These are phyloP conservation scores for Malurus alboscapulatus DNA, from an alignment of 2,113 vertebrate genomes.

Conservation along the genomic window DNA sequence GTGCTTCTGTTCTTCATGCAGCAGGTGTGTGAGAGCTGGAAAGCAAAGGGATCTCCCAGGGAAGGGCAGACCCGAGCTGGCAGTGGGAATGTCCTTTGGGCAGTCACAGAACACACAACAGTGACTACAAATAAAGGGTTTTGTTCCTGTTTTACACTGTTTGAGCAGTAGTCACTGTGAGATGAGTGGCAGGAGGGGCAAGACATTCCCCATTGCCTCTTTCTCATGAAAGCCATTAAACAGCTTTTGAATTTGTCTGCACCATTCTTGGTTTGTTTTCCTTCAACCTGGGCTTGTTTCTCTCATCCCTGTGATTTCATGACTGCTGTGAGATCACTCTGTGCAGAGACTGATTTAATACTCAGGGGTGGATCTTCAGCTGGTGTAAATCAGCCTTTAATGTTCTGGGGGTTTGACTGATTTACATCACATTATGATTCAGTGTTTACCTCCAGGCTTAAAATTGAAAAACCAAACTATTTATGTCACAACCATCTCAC, in stretches of 20 bases:
- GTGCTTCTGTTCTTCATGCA: not conserved
- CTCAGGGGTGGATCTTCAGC: not conserved
- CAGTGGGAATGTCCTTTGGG: not conserved
- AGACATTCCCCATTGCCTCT: not conserved
- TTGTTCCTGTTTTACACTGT: not conserved
- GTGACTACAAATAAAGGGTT: not conserved
- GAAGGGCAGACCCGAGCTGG: not conserved
- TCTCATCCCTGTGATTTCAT: not conserved
- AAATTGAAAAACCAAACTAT: not conserved
- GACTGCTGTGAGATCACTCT: not conserved
- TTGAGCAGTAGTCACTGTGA: not conserved
- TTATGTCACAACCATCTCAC: not conserved
- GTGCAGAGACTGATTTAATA: not conserved
- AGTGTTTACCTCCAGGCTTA: not conserved
- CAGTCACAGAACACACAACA: not conserved
- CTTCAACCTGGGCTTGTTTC: not conserved
- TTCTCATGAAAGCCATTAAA: not conserved
- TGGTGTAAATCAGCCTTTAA: not conserved
- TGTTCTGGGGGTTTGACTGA: not conserved
- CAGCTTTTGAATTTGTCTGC: not conserved
- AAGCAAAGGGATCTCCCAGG: not conserved
- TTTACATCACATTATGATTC: not conserved
- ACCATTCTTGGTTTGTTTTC: not conserved
- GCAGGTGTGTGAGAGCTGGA: not conserved
- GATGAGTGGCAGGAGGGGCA: not conserved